Base-by-base conservation (phyloP, 2,797 vertebrate genomes). In the Scolopax bukidnonensis region DNA sequence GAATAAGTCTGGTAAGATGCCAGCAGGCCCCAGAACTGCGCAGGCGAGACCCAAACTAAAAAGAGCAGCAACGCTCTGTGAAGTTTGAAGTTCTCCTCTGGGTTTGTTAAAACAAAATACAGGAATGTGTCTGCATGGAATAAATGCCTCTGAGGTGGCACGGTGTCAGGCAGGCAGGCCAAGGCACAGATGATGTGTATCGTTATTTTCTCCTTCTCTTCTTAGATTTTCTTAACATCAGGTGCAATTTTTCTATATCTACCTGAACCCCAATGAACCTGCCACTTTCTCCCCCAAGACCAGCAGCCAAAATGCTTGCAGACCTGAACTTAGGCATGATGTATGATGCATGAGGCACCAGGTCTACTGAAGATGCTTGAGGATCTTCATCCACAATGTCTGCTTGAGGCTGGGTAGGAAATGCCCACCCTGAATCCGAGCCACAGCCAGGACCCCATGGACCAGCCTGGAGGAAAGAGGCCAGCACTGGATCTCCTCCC, bases 281-380 rank as follows among this genome's bases (percentile, higher is more conserved):
- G 28, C 19, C 38, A 17, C 13, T 14, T 87, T 60, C 7, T 14
- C 4, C 54, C 18, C 12, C 10, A 50, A 36, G 27, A 16, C 18
- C 40, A 53, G 45, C 38, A 82, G 40, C 17, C 45, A 68, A 74
- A 89, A 45, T 6, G 30, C 45, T 36, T 11, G 1, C 32, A 59
- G 43, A 63, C 18, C 23, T 32, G 21, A 8, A 18, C 4, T 4
- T 32, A 38, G 74, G 32, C n/a, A 36, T 0, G 13, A 20, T 4
- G 11, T 12, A 7, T 0, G 0, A 65, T 8, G n/a, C n/a, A n/a
- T n/a, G 53, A 65, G 65, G 51, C 27, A 38, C 16, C 64, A 40
- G 16, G 19, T 61, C 33, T 81, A 3, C 65, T 0, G 0, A 54
- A 54, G 40, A 30, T 3, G 10, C 36, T 24, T 10, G 53, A 25